Evolutionary conservation across 1,140 invertebrate species (phyloP), one percentile per base, ranked within the genome.

Genomic region (Bombyx mandarina): DNA sequence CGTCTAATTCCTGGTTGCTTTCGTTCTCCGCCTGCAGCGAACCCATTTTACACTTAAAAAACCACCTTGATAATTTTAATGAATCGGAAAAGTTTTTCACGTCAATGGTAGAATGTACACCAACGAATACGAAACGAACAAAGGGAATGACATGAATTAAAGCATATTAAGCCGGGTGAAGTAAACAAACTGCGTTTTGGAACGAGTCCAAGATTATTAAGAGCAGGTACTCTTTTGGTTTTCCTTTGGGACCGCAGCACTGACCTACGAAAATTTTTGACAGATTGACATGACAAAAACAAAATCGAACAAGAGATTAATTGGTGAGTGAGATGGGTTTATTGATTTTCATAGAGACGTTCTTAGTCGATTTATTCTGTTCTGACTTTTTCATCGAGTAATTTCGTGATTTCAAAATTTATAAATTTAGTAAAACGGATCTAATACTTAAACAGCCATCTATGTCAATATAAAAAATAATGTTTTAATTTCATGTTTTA

Each of bases 161-260:
- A 60, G 57, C 47, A 60, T 58, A 65, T 59, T 61, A 60, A 54
- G 61, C 62, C 57, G 63, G 62, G 26, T 61, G 56, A 60, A 43
- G 51, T 61, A 64, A 73, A 73, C 63, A 66, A 47, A 62, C 43
- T 35, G 44, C 45, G 46, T 45, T 54, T 77, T 80, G 75, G 75
- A 81, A 70, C 54, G 50, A 50, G 63, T 78, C 77, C 78, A 79
- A 81, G 45, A 56, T 56, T 35, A 49, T 22, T n/a, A 49, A n/a
- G 51, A 35, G 26, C 4, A 35, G 12, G 12, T 18, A 53, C 42
- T 43, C n/a, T 7, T 43, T 44, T 8, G 7, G 7, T 4, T 44
- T 53, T 18, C 5, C n/a, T 12, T 10, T 8, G 7, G 8, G n/a
- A 43, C 52, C 12, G 42, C n/a, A 18, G 9, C 18, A 4, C 12